Base-by-base conservation (phyloP, 2,888 invertebrate genomes). In the Strigamia crassipes region DNA sequence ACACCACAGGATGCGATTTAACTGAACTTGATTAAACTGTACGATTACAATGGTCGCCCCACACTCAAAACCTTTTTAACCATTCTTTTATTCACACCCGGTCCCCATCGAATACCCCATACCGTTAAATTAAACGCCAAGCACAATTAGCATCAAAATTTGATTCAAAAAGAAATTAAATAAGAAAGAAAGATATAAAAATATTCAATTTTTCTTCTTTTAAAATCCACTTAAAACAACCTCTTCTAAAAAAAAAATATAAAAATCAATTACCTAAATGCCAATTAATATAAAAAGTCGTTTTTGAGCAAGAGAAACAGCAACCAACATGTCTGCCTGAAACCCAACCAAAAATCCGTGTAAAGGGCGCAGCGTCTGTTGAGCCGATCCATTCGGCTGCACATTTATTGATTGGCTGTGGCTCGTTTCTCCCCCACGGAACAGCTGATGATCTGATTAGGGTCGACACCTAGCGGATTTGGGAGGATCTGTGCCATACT, bases 341-440 rank as follows among this genome's bases (percentile, higher is more conserved):
- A 31, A 66, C 66, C 23, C 66, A 15, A 31, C 23, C 23, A 66
- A 66, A 66, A 66, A 66, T 66, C 66, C 66, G 66, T 66, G 66
- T 66, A 31, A 23, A 31, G 66, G 66, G 66, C 66, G 66, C 66
- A 27, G 31, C 66, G 66, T 66, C 66, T 66, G 66, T 31, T 66
- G 66, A 66, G 23, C 66, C 66, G 66, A 66, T 66, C 66, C 66
- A 66, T 66, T 66, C 66, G 66, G 66, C 66, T 66, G 66, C 66
- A 66, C 66, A 66, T 66, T 66, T 66, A 66, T 66, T 66, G 66
- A 66, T 66, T 66, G 66, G 66, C 66, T 66, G 66, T 66, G 66
- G 66, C 66, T 66, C 66, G 66, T 66, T 66, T 66, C 66, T 66
- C 66, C 66, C 66, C 66, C 66, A 66, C 66, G 66, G 66, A 66